Evolutionary conservation across 2,888 invertebrate genomes (phyloP), one percentile per base, ranked within the genome.

Genomic region (Allacma fusca): DNA sequence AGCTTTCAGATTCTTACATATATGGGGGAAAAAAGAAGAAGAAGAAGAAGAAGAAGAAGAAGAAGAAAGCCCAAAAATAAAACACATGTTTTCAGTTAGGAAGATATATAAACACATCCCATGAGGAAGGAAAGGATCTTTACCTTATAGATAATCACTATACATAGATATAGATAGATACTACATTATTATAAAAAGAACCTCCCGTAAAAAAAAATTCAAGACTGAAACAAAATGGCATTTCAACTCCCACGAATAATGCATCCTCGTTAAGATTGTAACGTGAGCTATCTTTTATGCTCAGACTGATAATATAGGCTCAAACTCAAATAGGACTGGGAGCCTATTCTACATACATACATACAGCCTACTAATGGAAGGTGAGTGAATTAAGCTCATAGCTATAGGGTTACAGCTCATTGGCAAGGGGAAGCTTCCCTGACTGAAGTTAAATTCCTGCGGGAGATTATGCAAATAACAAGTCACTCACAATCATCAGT

Each of bases 401-500:
- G 7, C 4, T 50, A 50, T 5, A 50, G 50, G 2, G 16, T 2
- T n/a, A 50, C 50, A 50, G 9, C 50, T 50, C 50, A 50, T 50
- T 50, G 50, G 50, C 19, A 50, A 50, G 16, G n/a, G 40, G 40
- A 40, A 13, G 5, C 13, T 5, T 13, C 13, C 40, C 50, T 50
- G 16, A 1, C 50, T 50, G 16, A 50, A 50, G 19, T 50, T 50
- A 50, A 50, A 50, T 19, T 50, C 50, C 50, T 9, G 50, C n/a
- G 50, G 50, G 50, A 50, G 65, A 65, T 65, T 65, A 65, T 65
- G 65, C 65, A 65, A 65, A 65, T 65, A 28, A 28, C n/a, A 50
- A 24, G 28, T 62, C 62, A 24, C 23, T 28, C 28, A 65, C n/a
- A 24, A 28, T 65, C 26, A 65, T 65, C 65, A 65, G 65, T 24